Evolutionary conservation across 2,797 vertebrate genomes (phyloP), one percentile per base, ranked within the genome.

Genomic region (Muraenolepis orangiensis): DNA sequence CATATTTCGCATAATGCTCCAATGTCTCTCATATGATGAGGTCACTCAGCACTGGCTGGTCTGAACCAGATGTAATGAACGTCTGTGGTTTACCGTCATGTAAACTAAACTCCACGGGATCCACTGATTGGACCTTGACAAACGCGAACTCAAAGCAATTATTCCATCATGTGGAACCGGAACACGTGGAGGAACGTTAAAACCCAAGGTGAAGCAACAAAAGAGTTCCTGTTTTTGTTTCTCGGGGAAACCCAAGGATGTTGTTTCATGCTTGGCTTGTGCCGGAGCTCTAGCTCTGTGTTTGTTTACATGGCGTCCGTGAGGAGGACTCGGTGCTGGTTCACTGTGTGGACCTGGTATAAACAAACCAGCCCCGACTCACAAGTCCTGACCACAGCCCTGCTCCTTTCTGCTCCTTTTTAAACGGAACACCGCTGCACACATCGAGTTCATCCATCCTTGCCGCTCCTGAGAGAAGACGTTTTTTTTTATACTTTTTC

Each of bases 401-500:
- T 13, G 42, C 42, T 20, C 42, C 38, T 13, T 14, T 14, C 38
- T 40, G 2, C 18, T 61, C 16, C 18, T 18, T 64, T 64, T 10
- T 23, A 4, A 64, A 64, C 26, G 12, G 61, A 64, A 64, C 12
- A 64, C n/a, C n/a, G 23, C 26, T 8, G 61, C n/a, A 10, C 26
- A 28, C 61, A 10, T 64, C 32, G 71, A 42, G 73, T 74, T 76
- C 64, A 68, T 74, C 46, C 18, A 38, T 51, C 51, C 51, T 10
- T 2, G 51, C 3, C 32, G 3, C 8, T n/a, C 20, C 51, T n/a
- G 51, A 57, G 51, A 57, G 20, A 23, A 57, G 6, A 6, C 51
- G 51, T 32, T 20, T 5, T 23, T 57, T 57, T 28, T 46, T 67
- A 70, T 71, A 70, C 10, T 74, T 51, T 71, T 80, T 76, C 75